These are phyloP conservation scores for Synergus japonicus DNA, from an alignment of 2,888 invertebrate genomes.

Conservation along the genomic window DNA sequence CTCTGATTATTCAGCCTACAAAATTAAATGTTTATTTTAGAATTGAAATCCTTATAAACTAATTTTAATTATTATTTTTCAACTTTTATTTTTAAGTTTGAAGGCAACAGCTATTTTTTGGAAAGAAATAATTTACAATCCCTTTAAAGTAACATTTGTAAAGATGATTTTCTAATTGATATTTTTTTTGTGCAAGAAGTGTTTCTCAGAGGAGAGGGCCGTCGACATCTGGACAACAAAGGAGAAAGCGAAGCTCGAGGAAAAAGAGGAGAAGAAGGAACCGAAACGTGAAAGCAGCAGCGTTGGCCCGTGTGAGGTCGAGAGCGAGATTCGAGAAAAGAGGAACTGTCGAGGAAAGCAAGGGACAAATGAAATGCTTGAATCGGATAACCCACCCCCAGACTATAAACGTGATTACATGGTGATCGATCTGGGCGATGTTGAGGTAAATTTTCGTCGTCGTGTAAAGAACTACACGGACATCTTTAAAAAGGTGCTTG, in stretches of 20 bases:
- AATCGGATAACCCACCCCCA: slow-evolving; percentile 73
- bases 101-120: background rate
- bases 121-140: slow-evolving; percentile 29
- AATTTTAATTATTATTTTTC: background rate
- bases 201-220: slow-evolving; percentile 70
- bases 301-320: slow-evolving; percentile 55
- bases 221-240: no score
- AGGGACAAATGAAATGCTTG: slow-evolving; percentile 75
- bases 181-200: slow-evolving; percentile 61
- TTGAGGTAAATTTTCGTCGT: slow-evolving; percentile 66
- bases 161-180: background rate
- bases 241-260: slow-evolving; percentile 67
- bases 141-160: no score
- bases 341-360: slow-evolving; percentile 67
- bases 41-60: no score
- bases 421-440: slow-evolving; percentile 78
- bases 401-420: slow-evolving; percentile 77
- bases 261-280: slow-evolving; percentile 72
- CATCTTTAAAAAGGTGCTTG: slow-evolving; percentile 42
- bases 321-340: slow-evolving; percentile 63
- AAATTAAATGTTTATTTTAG: no score
- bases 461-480: slow-evolving; percentile 19
- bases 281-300: slow-evolving; percentile 54
- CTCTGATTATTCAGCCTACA: no score
- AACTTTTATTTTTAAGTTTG: background rate